Percentiles rank a stretch among this genome's conserved stretches.
phyloP scores from a whole-genome alignment of 2,888 invertebrate genomes.

The Chrysodeixis includens region DNA sequence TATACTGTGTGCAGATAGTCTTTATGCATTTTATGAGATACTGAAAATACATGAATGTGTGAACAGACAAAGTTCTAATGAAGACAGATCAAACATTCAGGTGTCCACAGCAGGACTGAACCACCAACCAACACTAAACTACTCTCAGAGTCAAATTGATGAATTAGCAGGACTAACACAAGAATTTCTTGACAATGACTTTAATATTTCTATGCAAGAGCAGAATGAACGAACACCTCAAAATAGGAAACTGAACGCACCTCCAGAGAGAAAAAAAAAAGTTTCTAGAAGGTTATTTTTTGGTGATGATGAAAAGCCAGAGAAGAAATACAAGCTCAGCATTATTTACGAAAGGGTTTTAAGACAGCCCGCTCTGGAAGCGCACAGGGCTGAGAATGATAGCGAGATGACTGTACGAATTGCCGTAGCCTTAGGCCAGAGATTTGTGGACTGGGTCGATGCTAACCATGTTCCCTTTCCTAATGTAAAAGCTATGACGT shows the following conservation, averaged over 20 bases:
- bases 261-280: neutral
- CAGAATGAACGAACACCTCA: slow-evolving; percentile 73
- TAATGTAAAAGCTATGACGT: slow-evolving; percentile 75
- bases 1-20: slow-evolving; percentile 89
- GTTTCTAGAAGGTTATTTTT: slow-evolving; percentile 68
- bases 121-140: neutral
- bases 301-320: slow-evolving; percentile 63
- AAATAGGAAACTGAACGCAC: slow-evolving; percentile 36
- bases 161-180: slow-evolving; percentile 9
- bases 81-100: neutral
- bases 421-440: slow-evolving; percentile 84
- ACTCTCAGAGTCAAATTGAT: neutral
- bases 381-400: slow-evolving; percentile 92
- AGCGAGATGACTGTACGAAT: slow-evolving; percentile 90
- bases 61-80: neutral
- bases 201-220: slow-evolving; percentile 55
- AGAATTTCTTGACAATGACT: slow-evolving; percentile 36
- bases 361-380: slow-evolving; percentile 74
- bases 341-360: slow-evolving; percentile 89
- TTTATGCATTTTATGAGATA: slow-evolving; percentile 82
- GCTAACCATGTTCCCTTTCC: slow-evolving; percentile 68
- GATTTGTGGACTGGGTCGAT: slow-evolving; percentile 89
- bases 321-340: slow-evolving; percentile 84
- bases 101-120: neutral
- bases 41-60: slow-evolving; percentile 54